Evolutionary conservation across 1,140 invertebrate genomes (phyloP).

Genomic region (Macrobrachium nipponense): DNA sequence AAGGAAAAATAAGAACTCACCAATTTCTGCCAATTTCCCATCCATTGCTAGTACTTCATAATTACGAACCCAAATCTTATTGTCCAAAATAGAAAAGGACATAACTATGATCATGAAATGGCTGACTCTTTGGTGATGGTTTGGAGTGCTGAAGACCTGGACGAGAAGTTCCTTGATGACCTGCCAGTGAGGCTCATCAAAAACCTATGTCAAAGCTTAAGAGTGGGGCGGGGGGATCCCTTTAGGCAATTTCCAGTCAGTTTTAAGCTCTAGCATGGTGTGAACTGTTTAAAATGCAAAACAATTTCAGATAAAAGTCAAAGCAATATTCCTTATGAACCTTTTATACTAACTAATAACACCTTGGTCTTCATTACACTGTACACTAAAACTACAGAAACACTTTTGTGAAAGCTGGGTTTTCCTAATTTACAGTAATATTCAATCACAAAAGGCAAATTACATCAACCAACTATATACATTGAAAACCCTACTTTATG

Average conservation of each 20-base stretch:
- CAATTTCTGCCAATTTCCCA: constrained; percentile 95
- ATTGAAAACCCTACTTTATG: no score
- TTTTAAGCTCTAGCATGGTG: constrained; percentile 97
- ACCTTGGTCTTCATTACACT: no score
- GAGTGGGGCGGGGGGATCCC: constrained; percentile 92
- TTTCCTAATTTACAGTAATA: no score
- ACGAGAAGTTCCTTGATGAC: constrained; percentile 92
- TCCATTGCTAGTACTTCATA: constrained; percentile 98
- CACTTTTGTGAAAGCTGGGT: no score
- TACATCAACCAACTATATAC: no score
- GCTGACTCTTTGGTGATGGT: constrained; percentile 98
- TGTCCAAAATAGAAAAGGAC: constrained; percentile 91
- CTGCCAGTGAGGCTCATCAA: constrained; percentile 86
- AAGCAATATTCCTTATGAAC: no score
- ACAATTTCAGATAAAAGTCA: not conserved
- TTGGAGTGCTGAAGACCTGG: constrained; percentile 94
- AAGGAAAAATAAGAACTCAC: constrained; percentile 21
- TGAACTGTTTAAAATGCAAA: constrained; percentile 80
- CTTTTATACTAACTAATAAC: no score
- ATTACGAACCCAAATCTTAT: constrained; percentile 98
- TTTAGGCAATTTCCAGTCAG: constrained; percentile 97
- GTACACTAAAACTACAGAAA: no score
- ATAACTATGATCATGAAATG: constrained; percentile 99
- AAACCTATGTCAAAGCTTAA: constrained; percentile 93
- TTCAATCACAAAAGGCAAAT: no score